phyloP scores from a whole-genome alignment of 2,888 invertebrate genomes.

The Apamea monoglypha region DNA sequence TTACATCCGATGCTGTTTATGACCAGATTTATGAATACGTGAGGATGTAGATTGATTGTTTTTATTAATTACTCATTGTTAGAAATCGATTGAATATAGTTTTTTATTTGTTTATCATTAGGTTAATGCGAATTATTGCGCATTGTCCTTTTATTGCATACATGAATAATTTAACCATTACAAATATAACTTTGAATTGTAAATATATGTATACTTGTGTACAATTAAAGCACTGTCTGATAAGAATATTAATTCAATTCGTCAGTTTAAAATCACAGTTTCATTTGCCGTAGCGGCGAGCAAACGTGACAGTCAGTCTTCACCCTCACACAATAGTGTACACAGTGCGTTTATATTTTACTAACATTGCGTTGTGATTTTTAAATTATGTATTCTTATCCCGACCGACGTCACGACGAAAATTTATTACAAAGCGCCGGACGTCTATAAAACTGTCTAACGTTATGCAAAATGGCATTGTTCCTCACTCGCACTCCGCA shows the following conservation, averaged over 20 bases:
- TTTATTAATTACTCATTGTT: conserved; percentile 33
- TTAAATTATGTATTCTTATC: conserved; percentile 71
- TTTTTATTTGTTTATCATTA: conserved; percentile 32
- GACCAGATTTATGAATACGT: not conserved
- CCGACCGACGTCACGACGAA: conserved; percentile 67
- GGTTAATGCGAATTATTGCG: conserved; percentile 42
- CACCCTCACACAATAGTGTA: conserved; percentile 52
- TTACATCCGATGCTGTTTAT: no score
- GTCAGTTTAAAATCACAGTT: conserved; percentile 59
- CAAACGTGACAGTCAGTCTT: conserved; percentile 53
- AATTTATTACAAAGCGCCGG: conserved; percentile 74
- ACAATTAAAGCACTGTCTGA: conserved; percentile 48
- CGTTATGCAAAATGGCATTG: conserved; percentile 78
- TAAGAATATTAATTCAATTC: conserved; percentile 56
- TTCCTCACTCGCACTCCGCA: conserved; percentile 64
- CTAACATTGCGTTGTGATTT: conserved; percentile 50
- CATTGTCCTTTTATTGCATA: conserved; percentile 34
- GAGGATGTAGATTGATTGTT: not conserved
- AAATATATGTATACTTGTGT: conserved; percentile 28
- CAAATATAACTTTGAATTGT: conserved; percentile 31
- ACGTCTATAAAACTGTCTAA: conserved; percentile 76
- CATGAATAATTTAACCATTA: conserved; percentile 19
- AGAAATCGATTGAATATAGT: conserved; percentile 8
- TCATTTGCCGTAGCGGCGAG: conserved; percentile 45
- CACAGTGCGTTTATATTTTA: conserved; percentile 49